Conservation (phyloP, 2,113 vertebrate species). For the Danionella cerebrum region DNA sequence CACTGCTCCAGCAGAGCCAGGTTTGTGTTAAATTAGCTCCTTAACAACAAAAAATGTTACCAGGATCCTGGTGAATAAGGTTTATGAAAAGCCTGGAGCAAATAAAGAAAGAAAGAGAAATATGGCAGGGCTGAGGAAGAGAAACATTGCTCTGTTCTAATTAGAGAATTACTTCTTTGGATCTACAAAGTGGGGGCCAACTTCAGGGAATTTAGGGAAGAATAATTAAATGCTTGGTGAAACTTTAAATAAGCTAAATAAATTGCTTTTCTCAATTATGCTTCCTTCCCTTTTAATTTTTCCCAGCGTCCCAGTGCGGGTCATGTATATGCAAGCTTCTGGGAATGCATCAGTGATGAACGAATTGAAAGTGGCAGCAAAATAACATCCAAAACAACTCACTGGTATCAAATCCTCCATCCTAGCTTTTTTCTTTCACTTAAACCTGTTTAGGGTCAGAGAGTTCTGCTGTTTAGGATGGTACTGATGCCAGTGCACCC, state of each 20-base stretch:
- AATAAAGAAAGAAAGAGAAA: constrained; percentile 7
- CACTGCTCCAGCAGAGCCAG: constrained; percentile 59
- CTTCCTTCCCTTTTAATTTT: constrained; percentile 24
- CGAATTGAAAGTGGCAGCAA: neutral
- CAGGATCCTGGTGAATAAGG: constrained; percentile 45
- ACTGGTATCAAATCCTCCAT: no score
- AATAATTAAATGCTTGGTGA: constrained; percentile 60
- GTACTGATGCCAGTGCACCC: no score
- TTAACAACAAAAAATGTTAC: constrained; percentile 46
- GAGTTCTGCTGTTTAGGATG: no score
- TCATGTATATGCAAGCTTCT: neutral
- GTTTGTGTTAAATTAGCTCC: constrained; percentile 61
- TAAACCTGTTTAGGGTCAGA: no score
- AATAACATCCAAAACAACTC: neutral
- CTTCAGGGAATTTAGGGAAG: constrained; percentile 54
- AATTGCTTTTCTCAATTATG: constrained; percentile 63
- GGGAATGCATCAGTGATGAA: neutral
- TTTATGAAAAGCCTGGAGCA: constrained; percentile 30
- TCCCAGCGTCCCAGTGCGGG: constrained; percentile 28
- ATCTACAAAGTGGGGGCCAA: constrained; percentile 50
- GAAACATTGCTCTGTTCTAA: constrained; percentile 42
- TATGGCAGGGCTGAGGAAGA: constrained; percentile 33
- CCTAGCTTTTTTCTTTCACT: no score
- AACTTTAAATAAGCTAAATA: constrained; percentile 67
- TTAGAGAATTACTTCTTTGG: constrained; percentile 48